These are phyloP conservation scores for Spea multiplicata DNA, from an alignment of 2,113 vertebrate species.

Conservation along the genomic window DNA sequence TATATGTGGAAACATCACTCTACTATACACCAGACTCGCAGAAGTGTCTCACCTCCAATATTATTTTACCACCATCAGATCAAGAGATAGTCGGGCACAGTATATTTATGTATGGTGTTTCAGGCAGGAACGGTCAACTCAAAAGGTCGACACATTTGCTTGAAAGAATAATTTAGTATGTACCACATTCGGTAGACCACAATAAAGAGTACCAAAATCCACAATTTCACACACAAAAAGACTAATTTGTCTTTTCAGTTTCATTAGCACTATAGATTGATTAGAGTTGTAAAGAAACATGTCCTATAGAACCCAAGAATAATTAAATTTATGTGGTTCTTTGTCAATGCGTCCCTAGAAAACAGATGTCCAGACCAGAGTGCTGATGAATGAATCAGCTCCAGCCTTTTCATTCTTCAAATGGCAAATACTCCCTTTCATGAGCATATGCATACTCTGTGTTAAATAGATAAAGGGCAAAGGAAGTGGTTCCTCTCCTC, in stretches of 20 bases:
- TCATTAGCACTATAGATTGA: constrained; percentile 17
- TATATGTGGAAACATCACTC: constrained; percentile 14
- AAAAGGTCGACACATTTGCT: constrained; percentile 25
- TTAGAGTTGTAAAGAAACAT: constrained; percentile 5
- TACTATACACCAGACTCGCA: constrained; percentile 9
- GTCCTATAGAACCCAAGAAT: constrained; percentile 2
- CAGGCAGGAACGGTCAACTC: constrained; percentile 10
- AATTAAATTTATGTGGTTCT: constrained; percentile 22
- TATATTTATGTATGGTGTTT: constrained; percentile 37
- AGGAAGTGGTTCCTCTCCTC: constrained; percentile 4
- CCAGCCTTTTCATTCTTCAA: constrained; percentile 1
- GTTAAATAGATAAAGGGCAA: neutral
- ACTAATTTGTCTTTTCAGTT: neutral
- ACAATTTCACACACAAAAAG: neutral
- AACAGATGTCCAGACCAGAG: constrained; percentile 17
- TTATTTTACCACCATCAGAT: constrained; percentile 24
- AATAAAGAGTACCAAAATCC: neutral
- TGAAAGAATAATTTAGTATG: constrained; percentile 8
- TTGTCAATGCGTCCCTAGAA: neutral
- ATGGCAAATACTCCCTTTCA: neutral
- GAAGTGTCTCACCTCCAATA: constrained; percentile 12
- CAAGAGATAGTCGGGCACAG: constrained; percentile 19
- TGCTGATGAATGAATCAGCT: constrained; percentile 26
- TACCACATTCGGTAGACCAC: neutral
- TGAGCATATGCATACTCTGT: neutral